A percentile compares a stretch with the other conserved stretches of the same genome.
These are phyloP conservation scores for Gymnocheta viridis DNA, from an alignment of 2,888 invertebrate genomes.

Conservation along the genomic window DNA sequence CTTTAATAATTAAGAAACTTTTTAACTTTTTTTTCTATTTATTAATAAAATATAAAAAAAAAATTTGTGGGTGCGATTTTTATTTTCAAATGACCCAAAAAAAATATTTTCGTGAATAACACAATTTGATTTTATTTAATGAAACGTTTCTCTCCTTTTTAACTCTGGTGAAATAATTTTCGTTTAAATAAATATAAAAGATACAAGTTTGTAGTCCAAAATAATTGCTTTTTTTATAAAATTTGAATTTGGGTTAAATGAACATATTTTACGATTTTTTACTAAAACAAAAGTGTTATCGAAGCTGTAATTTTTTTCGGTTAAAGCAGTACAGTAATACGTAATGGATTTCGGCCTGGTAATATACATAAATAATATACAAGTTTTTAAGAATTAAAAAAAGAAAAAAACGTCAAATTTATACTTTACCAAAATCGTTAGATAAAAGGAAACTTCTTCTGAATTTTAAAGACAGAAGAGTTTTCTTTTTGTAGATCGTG, in stretches of 20 bases:
- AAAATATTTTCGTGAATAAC: too few relatives aligned
- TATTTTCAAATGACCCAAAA: too few relatives aligned
- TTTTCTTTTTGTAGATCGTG: constrained; percentile 10
- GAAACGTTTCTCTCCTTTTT: constrained; percentile 27
- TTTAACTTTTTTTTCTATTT: too few relatives aligned
- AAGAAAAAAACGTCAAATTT: constrained; percentile 35
- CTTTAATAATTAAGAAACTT: too few relatives aligned
- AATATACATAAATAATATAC: constrained; percentile 3
- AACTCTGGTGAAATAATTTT: constrained; percentile 26
- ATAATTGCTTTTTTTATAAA: constrained; percentile 30
- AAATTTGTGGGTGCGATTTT: too few relatives aligned
- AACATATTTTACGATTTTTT: constrained; percentile 23
- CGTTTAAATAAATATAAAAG: constrained; percentile 35
- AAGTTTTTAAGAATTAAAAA: constrained; percentile 20
- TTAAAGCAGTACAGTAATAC: constrained; percentile 28
- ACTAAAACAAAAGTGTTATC: constrained; percentile 42
- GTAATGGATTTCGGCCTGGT: constrained; percentile 3
- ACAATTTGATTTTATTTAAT: constrained; percentile 56
- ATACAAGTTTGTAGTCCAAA: constrained; percentile 21
- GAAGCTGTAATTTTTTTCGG: constrained; percentile 2
- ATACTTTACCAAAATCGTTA: constrained; percentile 33
- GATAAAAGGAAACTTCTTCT: constrained; percentile 6
- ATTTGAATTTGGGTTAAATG: constrained; percentile 32
- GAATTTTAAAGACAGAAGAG: constrained; percentile 23
- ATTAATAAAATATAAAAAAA: too few relatives aligned